A percentile compares a stretch with the other conserved stretches of the same genome.
Conservation (phyloP, 2,113 vertebrate species). For the human (Homo sapiens) region DNA sequence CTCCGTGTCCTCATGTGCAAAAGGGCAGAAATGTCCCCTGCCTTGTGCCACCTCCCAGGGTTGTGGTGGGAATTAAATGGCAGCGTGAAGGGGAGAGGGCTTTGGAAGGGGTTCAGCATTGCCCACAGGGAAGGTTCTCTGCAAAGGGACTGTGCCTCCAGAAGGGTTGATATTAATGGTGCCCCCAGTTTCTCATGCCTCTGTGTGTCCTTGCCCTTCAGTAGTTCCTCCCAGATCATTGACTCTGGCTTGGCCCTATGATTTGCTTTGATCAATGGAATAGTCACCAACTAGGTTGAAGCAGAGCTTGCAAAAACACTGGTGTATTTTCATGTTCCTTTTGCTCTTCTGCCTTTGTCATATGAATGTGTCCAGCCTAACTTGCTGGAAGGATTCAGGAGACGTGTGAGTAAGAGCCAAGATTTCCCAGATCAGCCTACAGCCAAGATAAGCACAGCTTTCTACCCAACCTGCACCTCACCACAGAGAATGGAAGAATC, state of each 20-base stretch:
- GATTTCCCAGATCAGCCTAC: neutral
- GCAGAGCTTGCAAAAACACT: neutral
- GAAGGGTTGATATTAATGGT: rapidly evolving
- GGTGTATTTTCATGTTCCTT: neutral
- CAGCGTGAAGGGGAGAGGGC: neutral
- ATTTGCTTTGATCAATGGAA: neutral
- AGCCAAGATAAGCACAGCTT: neutral
- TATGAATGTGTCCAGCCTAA: neutral
- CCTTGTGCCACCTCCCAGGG: neutral
- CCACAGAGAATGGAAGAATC: neutral
- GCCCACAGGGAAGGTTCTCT: neutral
- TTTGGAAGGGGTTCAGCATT: neutral
- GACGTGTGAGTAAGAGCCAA: neutral
- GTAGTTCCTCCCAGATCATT: neutral
- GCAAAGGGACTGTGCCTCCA: neutral
- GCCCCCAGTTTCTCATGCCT: neutral
- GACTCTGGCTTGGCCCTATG: neutral
- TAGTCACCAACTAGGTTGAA: neutral
- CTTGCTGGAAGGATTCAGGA: neutral
- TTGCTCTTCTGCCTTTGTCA: neutral
- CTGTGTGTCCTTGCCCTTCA: neutral
- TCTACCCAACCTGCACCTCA: neutral
- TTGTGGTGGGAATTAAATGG: neutral
- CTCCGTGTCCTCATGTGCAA: neutral
- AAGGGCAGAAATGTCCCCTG: neutral